phyloP scores from a whole-genome alignment of 2,797 vertebrate genomes.

The Hydrophis major region DNA sequence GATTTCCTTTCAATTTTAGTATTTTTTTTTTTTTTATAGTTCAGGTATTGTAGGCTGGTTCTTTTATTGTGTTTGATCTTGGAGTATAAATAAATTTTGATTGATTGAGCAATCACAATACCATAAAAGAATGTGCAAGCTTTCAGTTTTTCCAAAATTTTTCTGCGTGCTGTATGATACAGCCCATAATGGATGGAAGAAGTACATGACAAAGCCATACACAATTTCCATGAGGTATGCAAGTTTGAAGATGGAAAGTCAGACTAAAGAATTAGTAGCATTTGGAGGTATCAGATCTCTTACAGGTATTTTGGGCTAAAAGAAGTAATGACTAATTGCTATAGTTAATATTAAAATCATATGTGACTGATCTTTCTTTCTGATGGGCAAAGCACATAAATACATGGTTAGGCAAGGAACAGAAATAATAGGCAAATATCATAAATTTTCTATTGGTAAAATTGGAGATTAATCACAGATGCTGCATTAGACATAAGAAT shows the following conservation, averaged over 20 bases:
- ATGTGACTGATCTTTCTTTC: not conserved
- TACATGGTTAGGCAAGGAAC: not conserved
- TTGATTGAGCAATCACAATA: not conserved
- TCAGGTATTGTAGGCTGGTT: not conserved
- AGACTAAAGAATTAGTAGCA: not conserved
- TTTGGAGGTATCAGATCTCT: not conserved
- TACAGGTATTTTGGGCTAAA: not conserved
- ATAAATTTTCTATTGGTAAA: not conserved
- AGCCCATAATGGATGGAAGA: not conserved
- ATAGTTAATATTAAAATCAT: not conserved
- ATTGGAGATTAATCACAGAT: not conserved
- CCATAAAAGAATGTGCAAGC: not conserved
- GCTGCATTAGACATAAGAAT: not conserved
- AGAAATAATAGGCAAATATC: not conserved
- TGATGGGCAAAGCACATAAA: not conserved
- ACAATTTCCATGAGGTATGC: not conserved
- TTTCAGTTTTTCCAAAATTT: not conserved
- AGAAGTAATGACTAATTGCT: not conserved
- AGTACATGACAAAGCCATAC: not conserved
- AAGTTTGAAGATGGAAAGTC: not conserved
- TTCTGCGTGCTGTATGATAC: not conserved
- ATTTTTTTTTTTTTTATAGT: not conserved
- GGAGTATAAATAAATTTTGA: not conserved
- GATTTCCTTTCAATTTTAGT: not conserved
- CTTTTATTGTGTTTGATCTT: not conserved